Evolutionary conservation across 2,113 vertebrate species (phyloP).

Genomic region (Rhinopomastus cyanomelas): DNA sequence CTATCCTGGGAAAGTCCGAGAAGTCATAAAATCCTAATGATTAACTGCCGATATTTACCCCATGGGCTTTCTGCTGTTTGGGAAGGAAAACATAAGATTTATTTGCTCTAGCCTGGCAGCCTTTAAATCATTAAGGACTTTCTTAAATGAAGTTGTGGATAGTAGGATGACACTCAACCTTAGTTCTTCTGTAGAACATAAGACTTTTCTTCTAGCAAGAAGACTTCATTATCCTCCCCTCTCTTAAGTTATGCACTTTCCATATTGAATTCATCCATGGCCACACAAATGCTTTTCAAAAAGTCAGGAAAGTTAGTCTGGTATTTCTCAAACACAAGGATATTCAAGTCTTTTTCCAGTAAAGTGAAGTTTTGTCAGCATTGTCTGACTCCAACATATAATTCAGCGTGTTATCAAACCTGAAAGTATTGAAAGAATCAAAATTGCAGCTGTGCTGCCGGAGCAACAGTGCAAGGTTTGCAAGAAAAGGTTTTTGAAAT

Average conservation of each 20-base stretch:
- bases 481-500: not conserved
- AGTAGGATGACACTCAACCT: not conserved
- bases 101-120: not conserved
- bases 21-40: not conserved
- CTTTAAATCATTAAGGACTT: not conserved
- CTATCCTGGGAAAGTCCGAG: not conserved
- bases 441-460: not conserved
- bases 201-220: not conserved
- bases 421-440: not conserved
- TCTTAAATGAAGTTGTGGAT: not conserved
- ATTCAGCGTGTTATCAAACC: not conserved
- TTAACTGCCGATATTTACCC: not conserved
- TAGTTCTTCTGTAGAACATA: not conserved
- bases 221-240: rapidly evolving
- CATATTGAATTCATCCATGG: not conserved
- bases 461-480: not conserved
- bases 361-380: not conserved
- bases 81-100: not conserved
- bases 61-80: not conserved
- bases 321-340: not conserved
- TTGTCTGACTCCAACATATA: not conserved
- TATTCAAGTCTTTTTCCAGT: not conserved
- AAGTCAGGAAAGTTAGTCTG: not conserved
- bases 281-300: not conserved
- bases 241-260: not conserved